phyloP scores from a whole-genome alignment of 2,113 vertebrate species.

The Neodontobutis hainanensis region DNA sequence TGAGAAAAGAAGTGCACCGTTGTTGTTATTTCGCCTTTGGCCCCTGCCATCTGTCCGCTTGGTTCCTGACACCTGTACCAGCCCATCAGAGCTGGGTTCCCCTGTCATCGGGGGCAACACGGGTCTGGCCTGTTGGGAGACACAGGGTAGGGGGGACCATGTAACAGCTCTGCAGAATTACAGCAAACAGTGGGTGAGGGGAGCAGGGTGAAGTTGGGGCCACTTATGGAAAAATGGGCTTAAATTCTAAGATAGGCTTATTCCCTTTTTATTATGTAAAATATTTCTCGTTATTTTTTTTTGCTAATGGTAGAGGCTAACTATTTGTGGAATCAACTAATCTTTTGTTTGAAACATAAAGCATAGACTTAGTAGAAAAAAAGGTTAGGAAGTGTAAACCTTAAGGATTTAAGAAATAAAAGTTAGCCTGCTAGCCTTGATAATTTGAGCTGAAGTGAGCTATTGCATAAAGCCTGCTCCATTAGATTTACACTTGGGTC shows the following conservation, averaged over 20 bases:
- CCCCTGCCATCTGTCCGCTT: conserved; percentile 76
- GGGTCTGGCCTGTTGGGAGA: conserved; percentile 53
- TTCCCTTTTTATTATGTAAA: background rate
- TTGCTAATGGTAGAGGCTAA: too few species aligned
- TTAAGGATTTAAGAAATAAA: too few species aligned
- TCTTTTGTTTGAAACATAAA: too few species aligned
- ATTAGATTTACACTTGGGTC: too few species aligned
- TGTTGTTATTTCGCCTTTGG: conserved; percentile 73
- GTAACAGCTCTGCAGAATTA: conserved; percentile 43
- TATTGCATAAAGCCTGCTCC: too few species aligned
- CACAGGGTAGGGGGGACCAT: conserved; percentile 2
- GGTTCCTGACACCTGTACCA: conserved; percentile 78
- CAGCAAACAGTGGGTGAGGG: conserved; percentile 4
- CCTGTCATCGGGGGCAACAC: conserved; percentile 56
- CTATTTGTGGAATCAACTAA: too few species aligned
- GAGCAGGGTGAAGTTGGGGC: conserved; percentile 62
- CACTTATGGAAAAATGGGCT: conserved; percentile 33
- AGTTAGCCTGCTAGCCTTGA: too few species aligned
- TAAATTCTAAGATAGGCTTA: background rate
- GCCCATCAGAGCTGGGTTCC: conserved; percentile 65
- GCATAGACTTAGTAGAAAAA: too few species aligned
- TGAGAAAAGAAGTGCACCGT: conserved; percentile 72
- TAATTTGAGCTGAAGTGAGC: too few species aligned
- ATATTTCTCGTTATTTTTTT: too few species aligned
- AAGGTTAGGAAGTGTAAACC: too few species aligned